phyloP scores from a whole-genome alignment of 2,113 vertebrate species.

The Corydoras sp. region DNA sequence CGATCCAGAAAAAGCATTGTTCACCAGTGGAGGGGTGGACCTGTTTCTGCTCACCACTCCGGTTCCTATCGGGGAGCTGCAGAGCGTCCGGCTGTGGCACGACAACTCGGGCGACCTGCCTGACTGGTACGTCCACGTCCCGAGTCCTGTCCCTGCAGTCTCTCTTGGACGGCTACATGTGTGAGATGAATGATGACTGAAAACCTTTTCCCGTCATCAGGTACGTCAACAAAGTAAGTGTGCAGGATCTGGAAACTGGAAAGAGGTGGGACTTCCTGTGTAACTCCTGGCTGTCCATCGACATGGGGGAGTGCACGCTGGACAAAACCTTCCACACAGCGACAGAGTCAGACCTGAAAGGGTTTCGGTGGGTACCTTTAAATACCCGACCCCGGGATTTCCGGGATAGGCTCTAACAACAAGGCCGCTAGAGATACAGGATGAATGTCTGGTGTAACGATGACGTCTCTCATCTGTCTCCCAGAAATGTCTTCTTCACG shows the following conservation, averaged over 20 bases:
- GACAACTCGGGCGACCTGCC: constrained; percentile 85
- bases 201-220: constrained; percentile 48
- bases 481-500: constrained; percentile 86
- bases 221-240: constrained; percentile 83
- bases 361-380: constrained; percentile 74
- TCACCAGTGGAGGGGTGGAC: constrained; percentile 83
- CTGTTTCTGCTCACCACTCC: constrained; percentile 84
- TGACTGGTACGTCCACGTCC: constrained; percentile 67
- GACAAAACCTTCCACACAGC: constrained; percentile 85
- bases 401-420: background rate
- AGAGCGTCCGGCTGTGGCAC: constrained; percentile 84
- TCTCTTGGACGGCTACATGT: no score
- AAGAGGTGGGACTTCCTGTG: constrained; percentile 90
- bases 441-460: no score
- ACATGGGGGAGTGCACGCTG: constrained; percentile 81
- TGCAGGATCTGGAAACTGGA: constrained; percentile 79
- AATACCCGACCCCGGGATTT: background rate
- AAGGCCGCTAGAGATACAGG: no score
- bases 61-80: constrained; percentile 84
- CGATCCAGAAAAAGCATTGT: constrained; percentile 70
- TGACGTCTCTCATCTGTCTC: background rate
- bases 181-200: no score
- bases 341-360: constrained; percentile 82
- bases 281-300: constrained; percentile 85
- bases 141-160: no score